Conservation (phyloP, 92 coral and sea anemone species). For the Blastomussa wellsi region DNA sequence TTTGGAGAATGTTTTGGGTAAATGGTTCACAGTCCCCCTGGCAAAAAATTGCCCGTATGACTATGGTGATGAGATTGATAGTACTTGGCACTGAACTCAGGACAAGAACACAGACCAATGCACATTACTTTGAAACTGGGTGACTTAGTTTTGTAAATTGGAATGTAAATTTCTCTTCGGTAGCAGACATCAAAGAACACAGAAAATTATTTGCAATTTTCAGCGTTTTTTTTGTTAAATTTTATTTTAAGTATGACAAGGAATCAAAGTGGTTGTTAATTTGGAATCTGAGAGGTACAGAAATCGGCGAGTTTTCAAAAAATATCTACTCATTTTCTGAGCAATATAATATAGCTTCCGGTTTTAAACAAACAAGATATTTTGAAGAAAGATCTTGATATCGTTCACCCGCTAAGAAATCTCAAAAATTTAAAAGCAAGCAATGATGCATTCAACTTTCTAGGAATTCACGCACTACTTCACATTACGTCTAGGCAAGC, state of each 20-base stretch:
- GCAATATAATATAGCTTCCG: not conserved
- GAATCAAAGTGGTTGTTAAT: not conserved
- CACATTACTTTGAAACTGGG: not conserved
- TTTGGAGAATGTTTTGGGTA: no score
- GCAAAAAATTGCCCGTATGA: no score
- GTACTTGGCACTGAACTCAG: not conserved
- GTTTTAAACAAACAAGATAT: not conserved
- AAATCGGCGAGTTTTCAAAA: not conserved
- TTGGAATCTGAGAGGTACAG: no score
- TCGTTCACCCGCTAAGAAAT: not conserved
- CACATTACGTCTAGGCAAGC: not conserved
- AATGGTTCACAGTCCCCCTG: no score
- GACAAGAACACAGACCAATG: no score
- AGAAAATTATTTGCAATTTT: not conserved
- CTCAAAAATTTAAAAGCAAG: not conserved
- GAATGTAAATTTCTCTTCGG: not conserved
- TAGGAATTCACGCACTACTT: constrained; percentile 31
- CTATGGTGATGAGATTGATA: not conserved
- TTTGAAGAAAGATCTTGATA: not conserved
- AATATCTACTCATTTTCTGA: not conserved
- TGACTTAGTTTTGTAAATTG: not conserved
- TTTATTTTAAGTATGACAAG: not conserved
- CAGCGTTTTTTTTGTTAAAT: not conserved
- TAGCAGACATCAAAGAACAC: not conserved
- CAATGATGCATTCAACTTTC: constrained; percentile 30